Percentiles rank a stretch among this genome's conserved stretches.
Evolutionary conservation across 1,140 invertebrate species (phyloP).

Genomic region (Neodiprion lecontei): DNA sequence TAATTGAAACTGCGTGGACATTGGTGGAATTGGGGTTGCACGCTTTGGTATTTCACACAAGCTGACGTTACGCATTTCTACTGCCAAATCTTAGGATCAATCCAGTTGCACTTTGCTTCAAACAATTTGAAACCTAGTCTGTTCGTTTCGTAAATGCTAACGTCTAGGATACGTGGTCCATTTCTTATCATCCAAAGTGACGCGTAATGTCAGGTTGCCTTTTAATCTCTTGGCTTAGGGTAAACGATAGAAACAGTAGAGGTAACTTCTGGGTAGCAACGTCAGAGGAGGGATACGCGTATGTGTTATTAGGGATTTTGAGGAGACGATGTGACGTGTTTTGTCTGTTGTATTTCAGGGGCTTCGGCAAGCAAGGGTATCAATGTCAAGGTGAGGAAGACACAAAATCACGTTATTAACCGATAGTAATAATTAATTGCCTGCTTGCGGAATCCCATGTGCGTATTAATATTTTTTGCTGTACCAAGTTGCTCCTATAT

Average conservation of each 20-base stretch:
- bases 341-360: constrained; percentile 83
- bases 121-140: neutral
- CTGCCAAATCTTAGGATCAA: neutral
- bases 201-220: neutral
- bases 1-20: neutral
- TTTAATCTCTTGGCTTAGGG: neutral
- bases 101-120: neutral
- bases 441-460: constrained; percentile 44
- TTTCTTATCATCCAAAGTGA: neutral
- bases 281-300: constrained; percentile 48
- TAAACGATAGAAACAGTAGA: neutral
- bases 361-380: constrained; percentile 98
- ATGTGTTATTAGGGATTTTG: constrained; percentile 53
- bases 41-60: constrained; percentile 1
- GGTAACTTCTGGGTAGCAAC: constrained; percentile 30
- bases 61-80: neutral
- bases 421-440: constrained; percentile 51
- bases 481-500: constrained; percentile 17
- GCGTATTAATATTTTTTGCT: constrained; percentile 29
- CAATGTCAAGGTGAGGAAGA: constrained; percentile 96
- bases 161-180: neutral
- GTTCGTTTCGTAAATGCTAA: neutral
- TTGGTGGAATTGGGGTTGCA: constrained; percentile 11
- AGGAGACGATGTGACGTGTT: constrained; percentile 61
- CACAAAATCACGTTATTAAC: constrained; percentile 62